Evolutionary conservation across 2,888 invertebrate species (phyloP), one percentile per base, ranked within the genome.

Genomic region (Synanthedon andrenaeformis): DNA sequence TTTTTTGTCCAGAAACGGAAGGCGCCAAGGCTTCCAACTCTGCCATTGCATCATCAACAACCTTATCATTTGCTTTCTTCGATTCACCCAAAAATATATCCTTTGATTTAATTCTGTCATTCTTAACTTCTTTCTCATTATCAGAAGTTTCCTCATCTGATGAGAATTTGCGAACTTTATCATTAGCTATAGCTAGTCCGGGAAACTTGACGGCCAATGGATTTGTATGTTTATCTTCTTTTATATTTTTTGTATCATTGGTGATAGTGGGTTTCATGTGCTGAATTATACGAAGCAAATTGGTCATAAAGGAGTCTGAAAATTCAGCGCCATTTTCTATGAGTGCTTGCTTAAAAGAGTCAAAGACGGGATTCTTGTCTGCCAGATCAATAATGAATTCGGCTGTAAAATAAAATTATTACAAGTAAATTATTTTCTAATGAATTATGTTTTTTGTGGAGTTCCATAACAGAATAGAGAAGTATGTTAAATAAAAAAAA

Each of bases 311-410:
- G 0, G 99, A 98, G 72, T 99, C 99, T 0, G 97, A 94, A 82
- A 98, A 98, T 79, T 97, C 96, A 0, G 97, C 98, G 42, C 96
- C 98, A 93, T 97, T 96, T 76, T 97, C 94, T 1, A 91, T 72
- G 4, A 99, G 86, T 0, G 93, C 94, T 64, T 92, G 93, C 70
- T 97, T 97, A 76, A 99, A 99, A 3, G 89, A 85, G 2, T 97
- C 96, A 68, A 96, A 94, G 0, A 92, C 92, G 54, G 92, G 91
- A 80, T 97, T 93, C 72, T 95, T 93, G 62, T 95, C 94, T 1
- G 99, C 96, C 62, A 99, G 85, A 66, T 96, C 94, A 61, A 99
- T 99, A 51, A 99, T 96, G 70, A 96, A 99, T 83, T 99, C 99
- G 54, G 99, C 99, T 94, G 88, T 52, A 92, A n/a, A n/a, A 91